phyloP scores from a whole-genome alignment of 1,140 invertebrate genomes.

The Drosophila oshimai region DNA sequence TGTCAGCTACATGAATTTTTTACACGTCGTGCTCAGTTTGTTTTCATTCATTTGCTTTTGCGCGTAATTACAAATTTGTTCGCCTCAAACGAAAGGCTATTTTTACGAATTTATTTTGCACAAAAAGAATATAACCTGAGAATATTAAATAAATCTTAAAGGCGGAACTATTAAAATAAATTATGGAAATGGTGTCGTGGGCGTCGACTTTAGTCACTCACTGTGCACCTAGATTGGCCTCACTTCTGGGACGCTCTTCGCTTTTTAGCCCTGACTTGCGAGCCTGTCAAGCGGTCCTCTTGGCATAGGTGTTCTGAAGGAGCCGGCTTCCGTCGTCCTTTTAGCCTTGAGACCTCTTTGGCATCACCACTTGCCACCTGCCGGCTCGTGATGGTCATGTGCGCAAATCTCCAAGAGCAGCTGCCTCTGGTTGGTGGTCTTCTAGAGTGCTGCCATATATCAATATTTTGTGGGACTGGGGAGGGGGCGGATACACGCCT shows the following conservation, averaged over 20 bases:
- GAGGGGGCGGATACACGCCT: slow-evolving; percentile 36
- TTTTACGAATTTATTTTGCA: slow-evolving; percentile 54
- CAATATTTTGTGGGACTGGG: slow-evolving; percentile 23
- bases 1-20: slow-evolving; percentile 58
- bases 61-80: slow-evolving; percentile 62
- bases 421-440: slow-evolving; percentile 14
- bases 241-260: not conserved
- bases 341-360: not conserved
- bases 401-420: slow-evolving; percentile 45
- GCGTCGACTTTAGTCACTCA: slow-evolving; percentile 23
- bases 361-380: not conserved
- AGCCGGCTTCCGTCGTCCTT: not conserved
- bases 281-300: slow-evolving; percentile 14
- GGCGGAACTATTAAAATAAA: slow-evolving; percentile 77
- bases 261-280: slow-evolving; percentile 29
- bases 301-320: slow-evolving; percentile 16
- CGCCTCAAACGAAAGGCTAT: slow-evolving; percentile 42
- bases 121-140: slow-evolving; percentile 16
- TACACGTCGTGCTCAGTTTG: slow-evolving; percentile 19
- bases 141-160: slow-evolving; percentile 66
- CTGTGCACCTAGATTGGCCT: not conserved
- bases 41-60: slow-evolving; percentile 26
- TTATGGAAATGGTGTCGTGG: slow-evolving; percentile 61
- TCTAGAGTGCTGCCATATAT: slow-evolving; percentile 52
- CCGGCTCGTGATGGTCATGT: slow-evolving; percentile 50